Evolutionary conservation across 2,113 vertebrate species (phyloP).

Genomic region (Poeciliopsis retropinna): DNA sequence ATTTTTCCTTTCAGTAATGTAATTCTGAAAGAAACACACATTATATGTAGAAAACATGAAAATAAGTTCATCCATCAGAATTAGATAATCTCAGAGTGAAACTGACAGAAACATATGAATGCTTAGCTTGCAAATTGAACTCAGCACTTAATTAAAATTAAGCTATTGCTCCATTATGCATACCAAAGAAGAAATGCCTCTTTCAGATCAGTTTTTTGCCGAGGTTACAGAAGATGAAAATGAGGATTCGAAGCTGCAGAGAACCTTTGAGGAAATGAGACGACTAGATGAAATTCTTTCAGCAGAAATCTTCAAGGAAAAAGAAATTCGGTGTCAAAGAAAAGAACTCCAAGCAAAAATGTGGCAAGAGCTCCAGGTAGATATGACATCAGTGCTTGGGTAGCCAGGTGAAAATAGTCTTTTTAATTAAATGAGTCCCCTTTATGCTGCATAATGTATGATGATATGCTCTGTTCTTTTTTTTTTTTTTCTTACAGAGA

Average conservation of each 20-base stretch:
- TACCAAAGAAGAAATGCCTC: not conserved
- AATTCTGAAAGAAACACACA: too few species aligned
- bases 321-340: constrained; percentile 81
- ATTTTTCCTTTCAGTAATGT: too few species aligned
- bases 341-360: constrained; percentile 83
- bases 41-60: too few species aligned
- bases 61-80: too few species aligned
- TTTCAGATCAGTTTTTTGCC: constrained; percentile 29
- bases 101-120: too few species aligned
- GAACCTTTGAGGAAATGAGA: constrained; percentile 84
- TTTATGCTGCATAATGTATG: not conserved
- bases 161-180: not conserved
- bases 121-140: too few species aligned
- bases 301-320: constrained; percentile 78
- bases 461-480: not conserved
- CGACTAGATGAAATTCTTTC: constrained; percentile 85
- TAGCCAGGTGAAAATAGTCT: not conserved
- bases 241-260: constrained; percentile 74
- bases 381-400: not conserved
- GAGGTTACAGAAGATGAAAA: constrained; percentile 61
- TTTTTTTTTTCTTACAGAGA: constrained; percentile 44
- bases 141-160: too few species aligned
- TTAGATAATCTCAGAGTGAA: too few species aligned
- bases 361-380: constrained; percentile 87
- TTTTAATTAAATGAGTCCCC: not conserved